A percentile compares a stretch with the other conserved stretches of the same genome.
Conservation (phyloP, 2,888 invertebrate species). For the Tenthredo distinguenda region DNA sequence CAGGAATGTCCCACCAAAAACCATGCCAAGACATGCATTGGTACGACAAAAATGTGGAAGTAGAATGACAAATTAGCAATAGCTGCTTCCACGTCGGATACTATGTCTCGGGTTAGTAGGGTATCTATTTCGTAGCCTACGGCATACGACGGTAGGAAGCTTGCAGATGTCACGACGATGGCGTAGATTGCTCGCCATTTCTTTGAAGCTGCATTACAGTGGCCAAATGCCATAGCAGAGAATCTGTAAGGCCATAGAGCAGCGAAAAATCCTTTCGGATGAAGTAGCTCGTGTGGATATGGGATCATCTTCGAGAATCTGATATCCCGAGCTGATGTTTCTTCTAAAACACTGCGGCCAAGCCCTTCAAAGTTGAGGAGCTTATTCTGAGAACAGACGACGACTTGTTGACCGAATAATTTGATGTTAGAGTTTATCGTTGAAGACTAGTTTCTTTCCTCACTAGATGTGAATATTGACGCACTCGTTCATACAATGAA, state of each 20-base stretch:
- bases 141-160: neutral
- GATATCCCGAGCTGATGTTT: neutral
- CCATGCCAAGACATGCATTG: neutral
- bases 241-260: constrained; percentile 25
- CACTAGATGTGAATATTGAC: neutral
- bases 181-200: neutral
- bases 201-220: constrained; percentile 8
- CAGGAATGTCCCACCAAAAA: neutral
- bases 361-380: neutral
- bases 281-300: neutral
- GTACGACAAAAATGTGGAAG: neutral
- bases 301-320: constrained; percentile 5
- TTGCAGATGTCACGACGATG: neutral
- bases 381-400: neutral
- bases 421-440: neutral
- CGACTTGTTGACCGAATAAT: neutral
- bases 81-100: neutral
- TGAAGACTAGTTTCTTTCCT: neutral
- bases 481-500: neutral
- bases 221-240: constrained; percentile 4
- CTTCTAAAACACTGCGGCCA: neutral
- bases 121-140: neutral
- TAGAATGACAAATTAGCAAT: neutral
- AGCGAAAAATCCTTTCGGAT: neutral
- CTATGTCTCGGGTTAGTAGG: neutral